A percentile compares a stretch with the other conserved stretches of the same genome.
Conservation (phyloP, 2,113 vertebrate genomes). For the Octodon degus region DNA sequence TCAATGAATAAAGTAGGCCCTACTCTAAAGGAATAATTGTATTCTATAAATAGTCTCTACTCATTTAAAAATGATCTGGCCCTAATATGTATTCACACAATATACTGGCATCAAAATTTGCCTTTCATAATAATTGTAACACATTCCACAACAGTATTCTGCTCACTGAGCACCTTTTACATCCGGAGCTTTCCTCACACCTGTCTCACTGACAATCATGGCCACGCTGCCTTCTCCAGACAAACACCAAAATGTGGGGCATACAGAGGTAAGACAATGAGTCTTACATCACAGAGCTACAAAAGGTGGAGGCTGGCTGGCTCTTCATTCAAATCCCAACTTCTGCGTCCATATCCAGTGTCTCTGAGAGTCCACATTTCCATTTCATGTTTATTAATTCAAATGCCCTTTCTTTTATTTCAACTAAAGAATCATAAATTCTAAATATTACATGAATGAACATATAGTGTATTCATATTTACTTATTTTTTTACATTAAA, state of each 20-base stretch:
- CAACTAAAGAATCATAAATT: conserved; percentile 2
- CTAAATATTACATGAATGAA: background rate
- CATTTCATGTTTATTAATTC: background rate
- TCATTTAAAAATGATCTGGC: background rate
- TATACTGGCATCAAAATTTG: background rate
- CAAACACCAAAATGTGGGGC: background rate
- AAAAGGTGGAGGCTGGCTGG: background rate
- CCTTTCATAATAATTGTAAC: background rate
- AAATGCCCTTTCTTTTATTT: background rate
- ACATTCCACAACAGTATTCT: background rate
- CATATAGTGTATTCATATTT: background rate
- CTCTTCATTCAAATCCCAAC: background rate
- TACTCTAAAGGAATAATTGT: background rate
- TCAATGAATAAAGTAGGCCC: background rate
- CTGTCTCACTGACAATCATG: background rate
- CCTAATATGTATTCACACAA: background rate
- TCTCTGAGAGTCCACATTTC: background rate
- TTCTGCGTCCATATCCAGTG: background rate
- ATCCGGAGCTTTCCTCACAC: background rate
- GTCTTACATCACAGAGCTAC: background rate
- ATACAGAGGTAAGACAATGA: background rate
- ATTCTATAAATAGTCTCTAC: background rate
- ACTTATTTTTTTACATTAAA: too few species aligned
- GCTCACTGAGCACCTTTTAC: background rate
- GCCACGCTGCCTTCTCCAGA: accelerated